Base-by-base conservation (phyloP, 1,140 invertebrate genomes). In the Lordiphosa stackelbergi region DNA sequence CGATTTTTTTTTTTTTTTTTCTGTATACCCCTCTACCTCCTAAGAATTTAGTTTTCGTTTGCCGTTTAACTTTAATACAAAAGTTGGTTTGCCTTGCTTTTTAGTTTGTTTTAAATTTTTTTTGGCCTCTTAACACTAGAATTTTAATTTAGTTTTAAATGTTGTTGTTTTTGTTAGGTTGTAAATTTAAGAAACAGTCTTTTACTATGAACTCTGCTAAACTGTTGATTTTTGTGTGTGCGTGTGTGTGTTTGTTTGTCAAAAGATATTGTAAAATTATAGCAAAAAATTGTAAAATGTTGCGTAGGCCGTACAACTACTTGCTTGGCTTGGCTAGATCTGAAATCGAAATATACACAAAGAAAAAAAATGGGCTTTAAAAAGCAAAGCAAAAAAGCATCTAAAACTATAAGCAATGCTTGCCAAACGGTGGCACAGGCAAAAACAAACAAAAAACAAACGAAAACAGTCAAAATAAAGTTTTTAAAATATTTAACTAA, bases 181-280 rank as follows among this genome's bases (percentile, higher is more conserved):
- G 19, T 19, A 73, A 66, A 56, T 63, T 73, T 83, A 69, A 72
- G 77, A 83, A 83, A 83, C 77, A 83, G 77, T 83, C 77, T 83
- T 83, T 83, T 83, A 77, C 77, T 83, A 83, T 83, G 77, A 83
- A 83, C 69, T 83, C 65, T 81, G 31, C 28, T 31, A 83, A 77
- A 77, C 77, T 81, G 69, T 66, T 66, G 56, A 40, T 58, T 46
- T 11, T 34, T 53, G 16, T 57, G 12, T 56, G 35, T 52, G 12
- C 42, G 35, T 22, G 34, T 22, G 53, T 69, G 54, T 46, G 43
- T 37, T 42, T 52, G 38, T 40, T 19, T 4, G 4, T 3, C 2
- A 19, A 19, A 19, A 31, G 41, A 46, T 19, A 47, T 31, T 47
- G 36, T 36, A 40, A 52, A 37, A 52, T 13, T 49, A 24, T 22